Evolutionary conservation across 1,140 invertebrate genomes (phyloP).

Genomic region (Drosophila albomicans): DNA sequence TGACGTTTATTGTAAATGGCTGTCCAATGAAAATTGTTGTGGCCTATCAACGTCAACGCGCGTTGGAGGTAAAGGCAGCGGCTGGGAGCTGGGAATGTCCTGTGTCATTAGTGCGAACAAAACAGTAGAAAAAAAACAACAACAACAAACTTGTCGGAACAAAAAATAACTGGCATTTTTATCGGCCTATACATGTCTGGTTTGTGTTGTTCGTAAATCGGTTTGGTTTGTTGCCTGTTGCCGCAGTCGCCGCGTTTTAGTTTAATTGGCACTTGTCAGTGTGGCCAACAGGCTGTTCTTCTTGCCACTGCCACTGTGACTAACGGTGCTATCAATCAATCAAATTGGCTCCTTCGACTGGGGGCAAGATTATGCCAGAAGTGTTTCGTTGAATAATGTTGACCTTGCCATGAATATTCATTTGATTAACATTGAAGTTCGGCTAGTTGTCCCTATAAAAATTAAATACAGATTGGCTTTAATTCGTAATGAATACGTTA

Average conservation of each 20-base stretch:
- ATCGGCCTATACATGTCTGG: conserved; percentile 56
- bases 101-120: conserved; percentile 74
- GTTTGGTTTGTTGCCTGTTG: conserved; percentile 58
- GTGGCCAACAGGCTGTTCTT: conserved; percentile 57
- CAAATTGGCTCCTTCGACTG: conserved; percentile 62
- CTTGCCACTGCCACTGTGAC: conserved; percentile 9
- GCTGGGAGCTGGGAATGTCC: conserved; percentile 43
- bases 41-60: conserved; percentile 81
- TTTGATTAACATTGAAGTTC: background rate
- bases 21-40: conserved; percentile 83
- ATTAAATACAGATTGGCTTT: background rate
- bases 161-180: conserved; percentile 74
- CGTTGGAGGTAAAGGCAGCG: conserved; percentile 4
- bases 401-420: conserved; percentile 13
- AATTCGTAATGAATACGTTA: background rate
- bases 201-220: conserved; percentile 33
- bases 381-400: conserved; percentile 1
- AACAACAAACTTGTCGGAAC: conserved; percentile 31
- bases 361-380: conserved; percentile 22
- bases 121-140: conserved; percentile 39
- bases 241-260: conserved; percentile 67
- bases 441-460: background rate
- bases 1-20: conserved; percentile 83
- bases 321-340: conserved; percentile 63
- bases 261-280: conserved; percentile 82